Base-by-base conservation (phyloP, 2,888 invertebrate genomes). In the Therioaphis trifolii region DNA sequence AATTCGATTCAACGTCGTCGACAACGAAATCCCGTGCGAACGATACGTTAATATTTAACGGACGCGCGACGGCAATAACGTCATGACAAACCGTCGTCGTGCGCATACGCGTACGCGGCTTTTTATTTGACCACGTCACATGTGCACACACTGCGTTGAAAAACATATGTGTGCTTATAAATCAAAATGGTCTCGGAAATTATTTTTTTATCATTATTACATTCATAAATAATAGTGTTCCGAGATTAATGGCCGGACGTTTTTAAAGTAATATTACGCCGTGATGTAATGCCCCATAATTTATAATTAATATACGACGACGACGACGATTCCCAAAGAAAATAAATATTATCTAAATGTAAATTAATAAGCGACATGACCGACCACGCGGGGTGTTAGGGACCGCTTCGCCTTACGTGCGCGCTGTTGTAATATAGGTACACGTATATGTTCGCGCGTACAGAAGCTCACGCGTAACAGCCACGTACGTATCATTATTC, bases 321-420 rank as follows among this genome's bases (percentile, higher is more conserved):
- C 3, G 35, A 35, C 49, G 66, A 49, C 18, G 24, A 15, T 27
- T 52, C 49, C 21, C 35, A 24, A 35, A 52, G 49, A 66, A 52
- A 21, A 66, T 63, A 66, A 76, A 76, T 61, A 61, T 52, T 55
- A 55, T 43, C 27, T 76, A 76, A 77, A 77, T 21, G 76, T 77
- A 66, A 77, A 77, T 77, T 77, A 76, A 76, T 46, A 76, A 63
- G 63, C 29, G 29, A 77, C 76, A 77, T 18, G 58, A 40, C n/a
- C n/a, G 58, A 58, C 11, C 24, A 27, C 40, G 11, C 24, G 4
- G 18, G 1, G 58, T 18, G 58, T 35, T 35, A 7, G 35, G 35
- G 35, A 35, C 7, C 35, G 35, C 7, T 74, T 24, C 15, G 35
- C 21, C 21, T 40, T 43, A 15, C 24, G 61, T n/a, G 35, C 27